Base-by-base conservation (phyloP, 1,140 invertebrate species). In the Spodoptera litura region DNA sequence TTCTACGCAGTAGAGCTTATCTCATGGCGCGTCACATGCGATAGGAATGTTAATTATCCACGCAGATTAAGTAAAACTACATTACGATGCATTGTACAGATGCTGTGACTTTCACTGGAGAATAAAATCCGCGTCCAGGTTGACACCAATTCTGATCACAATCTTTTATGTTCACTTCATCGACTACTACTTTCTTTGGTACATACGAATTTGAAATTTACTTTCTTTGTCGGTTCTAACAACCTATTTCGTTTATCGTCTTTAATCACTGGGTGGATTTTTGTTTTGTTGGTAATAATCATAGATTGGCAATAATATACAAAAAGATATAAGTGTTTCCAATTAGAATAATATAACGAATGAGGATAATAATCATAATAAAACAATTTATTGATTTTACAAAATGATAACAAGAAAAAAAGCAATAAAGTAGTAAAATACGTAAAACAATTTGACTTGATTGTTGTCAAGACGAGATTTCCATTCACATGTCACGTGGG, bases 81-180 rank as follows among this genome's bases (percentile, higher is more conserved):
- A 76, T 76, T 66, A 76, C 51, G 61, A 76, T 76, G 25, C 74
- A 38, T 20, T 20, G 73, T 59, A 52, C 74, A 56, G 61, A 76
- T 66, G 51, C 74, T 66, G 74, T 3, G 61, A n/a, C 59, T 66
- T 66, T 76, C 74, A 66, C 61, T 66, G n/a, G 51, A 13, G 15
- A 75, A 49, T 35, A 38, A 74, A 76, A 49, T 74, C 53, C 55
- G 58, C 20, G 56, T 64, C 73, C 73, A 75, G 71, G 44, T 44
- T 75, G 73, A 75, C 73, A 64, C 58, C 25, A 53, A 75, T 75
- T 75, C 58, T 76, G 74, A 76, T 66, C 61, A 76, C 20, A 76
- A 66, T 76, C 74, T 76, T 62, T 64, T 64, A 64, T 64, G 61
- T 38, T 13, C 61, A 64, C 61, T 64, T 64, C 61, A 64, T 64